Conservation (phyloP, 2,797 vertebrate species). For the Choloepus didactylus region DNA sequence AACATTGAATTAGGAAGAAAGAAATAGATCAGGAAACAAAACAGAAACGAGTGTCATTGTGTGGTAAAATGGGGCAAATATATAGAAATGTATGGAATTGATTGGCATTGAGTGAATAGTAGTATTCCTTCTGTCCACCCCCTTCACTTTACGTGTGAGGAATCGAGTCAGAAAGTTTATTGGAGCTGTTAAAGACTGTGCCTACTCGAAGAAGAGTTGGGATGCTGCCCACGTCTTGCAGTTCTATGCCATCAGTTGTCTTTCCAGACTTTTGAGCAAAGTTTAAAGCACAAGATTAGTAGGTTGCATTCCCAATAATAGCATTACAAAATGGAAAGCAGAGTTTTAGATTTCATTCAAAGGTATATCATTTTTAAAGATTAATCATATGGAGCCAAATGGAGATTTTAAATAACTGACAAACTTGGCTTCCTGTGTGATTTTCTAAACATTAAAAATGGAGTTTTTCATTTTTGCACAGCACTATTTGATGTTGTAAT, state of each 20-base stretch:
- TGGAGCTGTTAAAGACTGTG: not conserved
- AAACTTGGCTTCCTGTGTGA: not conserved
- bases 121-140: not conserved
- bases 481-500: not conserved
- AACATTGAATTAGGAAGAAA: not conserved
- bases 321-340: not conserved
- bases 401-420: not conserved
- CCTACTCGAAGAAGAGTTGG: not conserved
- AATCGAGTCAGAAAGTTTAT: not conserved
- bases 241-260: not conserved
- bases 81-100: accelerated
- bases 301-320: not conserved
- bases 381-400: not conserved
- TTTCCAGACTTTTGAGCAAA: not conserved
- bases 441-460: not conserved
- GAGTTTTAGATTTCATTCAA: not conserved
- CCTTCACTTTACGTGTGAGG: not conserved
- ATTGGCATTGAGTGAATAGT: not conserved
- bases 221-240: accelerated
- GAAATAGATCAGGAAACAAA: not conserved
- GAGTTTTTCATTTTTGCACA: not conserved
- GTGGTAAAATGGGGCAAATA: not conserved
- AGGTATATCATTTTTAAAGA: not conserved
- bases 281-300: not conserved
- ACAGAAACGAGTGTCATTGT: not conserved